Evolutionary conservation across 1,140 invertebrate species (phyloP), one percentile per base, ranked within the genome.

Genomic region (Coenobita brevimanus): DNA sequence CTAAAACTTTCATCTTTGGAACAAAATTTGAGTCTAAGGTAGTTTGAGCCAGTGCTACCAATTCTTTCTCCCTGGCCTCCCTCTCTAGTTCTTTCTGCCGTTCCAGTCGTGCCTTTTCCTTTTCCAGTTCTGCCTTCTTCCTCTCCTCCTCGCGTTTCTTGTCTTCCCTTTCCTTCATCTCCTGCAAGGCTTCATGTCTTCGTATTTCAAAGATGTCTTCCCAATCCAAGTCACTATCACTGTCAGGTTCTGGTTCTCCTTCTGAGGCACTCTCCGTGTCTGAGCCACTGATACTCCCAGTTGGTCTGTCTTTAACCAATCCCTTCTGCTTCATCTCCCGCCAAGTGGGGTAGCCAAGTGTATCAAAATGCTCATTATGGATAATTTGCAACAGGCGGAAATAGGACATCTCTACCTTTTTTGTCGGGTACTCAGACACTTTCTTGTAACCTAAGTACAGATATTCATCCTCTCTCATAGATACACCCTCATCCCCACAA

Each of bases 231-330:
- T 88, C 85, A 64, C 71, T 81, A 3, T 78, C 75, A 36, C 80
- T 41, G 41, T 87, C 84, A 4, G 21, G 54, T 57, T 84, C 88
- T 24, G 79, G 46, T 0, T 62, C 73, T 0, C 81, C 81, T 67
- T 90, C 89, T 2, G 89, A 90, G 60, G 89, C 89, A 17, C 84
- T 80, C n/a, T 90, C 89, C 2, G 89, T 90, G n/a, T 90, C 89
- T 24, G 89, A 90, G 33, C 75, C 89, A 41, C 57, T 57, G 4
- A 73, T 78, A 60, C 57, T 41, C 15, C 75, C 75, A 60, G 60
- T 15, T 6, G 54, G 67, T 17, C 85, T 64, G 10, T 90, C 85
- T 60, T 69, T 38, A 13, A 90, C 86, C 67, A 83, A 69, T 15
- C 81, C 75, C 24, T 80, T 79, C 24, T 54, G 62, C 46, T 84